Evolutionary conservation across 1,140 invertebrate species (phyloP).

Genomic region (Dinoponera quadriceps): DNA sequence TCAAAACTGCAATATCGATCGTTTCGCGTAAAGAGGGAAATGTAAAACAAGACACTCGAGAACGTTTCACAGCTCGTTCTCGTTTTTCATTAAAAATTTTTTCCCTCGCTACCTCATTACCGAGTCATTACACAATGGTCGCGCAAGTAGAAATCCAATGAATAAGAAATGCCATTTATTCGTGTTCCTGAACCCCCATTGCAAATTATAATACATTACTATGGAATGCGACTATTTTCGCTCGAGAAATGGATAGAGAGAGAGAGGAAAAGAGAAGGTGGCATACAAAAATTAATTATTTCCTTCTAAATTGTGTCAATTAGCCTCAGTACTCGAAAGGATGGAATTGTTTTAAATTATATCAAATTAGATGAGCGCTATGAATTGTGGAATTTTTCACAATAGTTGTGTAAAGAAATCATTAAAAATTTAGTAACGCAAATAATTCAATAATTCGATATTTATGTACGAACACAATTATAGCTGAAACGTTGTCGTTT

Average conservation of each 20-base stretch:
- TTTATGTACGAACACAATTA: not conserved
- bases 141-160: slow-evolving; percentile 20
- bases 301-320: slow-evolving; percentile 11
- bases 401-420: not conserved
- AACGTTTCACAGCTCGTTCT: slow-evolving; percentile 10
- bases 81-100: slow-evolving; percentile 22
- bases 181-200: not conserved
- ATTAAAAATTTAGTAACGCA: not conserved
- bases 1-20: slow-evolving; percentile 12
- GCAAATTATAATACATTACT: slow-evolving; percentile 37
- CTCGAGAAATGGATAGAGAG: not conserved
- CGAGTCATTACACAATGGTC: slow-evolving; percentile 14
- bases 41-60: slow-evolving; percentile 16
- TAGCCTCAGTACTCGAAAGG: not conserved
- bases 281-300: slow-evolving; percentile 14
- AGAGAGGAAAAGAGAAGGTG: too few relatives aligned
- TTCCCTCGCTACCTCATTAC: slow-evolving; percentile 7
- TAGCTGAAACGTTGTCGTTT: not conserved
- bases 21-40: not conserved
- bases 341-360: slow-evolving; percentile 8
- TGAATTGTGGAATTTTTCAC: not conserved
- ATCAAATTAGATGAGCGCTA: not conserved
- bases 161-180: slow-evolving; percentile 42
- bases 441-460: not conserved
- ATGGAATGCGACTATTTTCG: slow-evolving; percentile 11